Evolutionary conservation across 2,113 vertebrate genomes (phyloP).

Genomic region (Seriola rivoliana): DNA sequence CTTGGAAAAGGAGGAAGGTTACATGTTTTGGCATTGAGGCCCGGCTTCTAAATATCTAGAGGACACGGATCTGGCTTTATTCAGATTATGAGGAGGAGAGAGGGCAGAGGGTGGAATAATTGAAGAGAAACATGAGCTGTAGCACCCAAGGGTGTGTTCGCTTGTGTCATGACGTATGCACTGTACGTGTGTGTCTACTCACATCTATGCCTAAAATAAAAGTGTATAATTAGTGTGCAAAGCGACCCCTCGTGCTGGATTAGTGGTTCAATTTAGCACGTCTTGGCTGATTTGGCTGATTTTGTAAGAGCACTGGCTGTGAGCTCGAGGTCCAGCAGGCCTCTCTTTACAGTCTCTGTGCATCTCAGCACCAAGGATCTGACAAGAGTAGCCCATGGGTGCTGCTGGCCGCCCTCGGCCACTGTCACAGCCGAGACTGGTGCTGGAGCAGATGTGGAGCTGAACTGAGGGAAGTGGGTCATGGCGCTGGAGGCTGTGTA

Average conservation of each 20-base stretch:
- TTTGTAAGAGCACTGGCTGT: constrained; percentile 44
- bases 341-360: constrained; percentile 58
- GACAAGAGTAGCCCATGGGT: constrained; percentile 74
- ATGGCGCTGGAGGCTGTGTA: constrained; percentile 68
- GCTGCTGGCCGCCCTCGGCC: constrained; percentile 63
- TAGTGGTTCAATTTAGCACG: constrained; percentile 64
- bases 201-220: constrained; percentile 54
- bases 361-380: constrained; percentile 59
- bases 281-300: constrained; percentile 60
- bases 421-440: constrained; percentile 74
- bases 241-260: constrained; percentile 40
- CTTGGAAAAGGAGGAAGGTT: constrained; percentile 66
- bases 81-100: constrained; percentile 61
- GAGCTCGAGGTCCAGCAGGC: constrained; percentile 59
- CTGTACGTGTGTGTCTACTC: constrained; percentile 37
- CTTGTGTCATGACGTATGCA: constrained; percentile 33
- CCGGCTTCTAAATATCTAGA: constrained; percentile 75
- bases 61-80: constrained; percentile 70
- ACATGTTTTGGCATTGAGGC: constrained; percentile 68
- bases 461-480: constrained; percentile 82
- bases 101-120: constrained; percentile 75
- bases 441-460: constrained; percentile 70
- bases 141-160: constrained; percentile 55
- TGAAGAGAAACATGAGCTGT: constrained; percentile 67
- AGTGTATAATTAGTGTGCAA: constrained; percentile 56